Conservation (phyloP, 2,888 invertebrate genomes). For the Trissolcus brochymenae region DNA sequence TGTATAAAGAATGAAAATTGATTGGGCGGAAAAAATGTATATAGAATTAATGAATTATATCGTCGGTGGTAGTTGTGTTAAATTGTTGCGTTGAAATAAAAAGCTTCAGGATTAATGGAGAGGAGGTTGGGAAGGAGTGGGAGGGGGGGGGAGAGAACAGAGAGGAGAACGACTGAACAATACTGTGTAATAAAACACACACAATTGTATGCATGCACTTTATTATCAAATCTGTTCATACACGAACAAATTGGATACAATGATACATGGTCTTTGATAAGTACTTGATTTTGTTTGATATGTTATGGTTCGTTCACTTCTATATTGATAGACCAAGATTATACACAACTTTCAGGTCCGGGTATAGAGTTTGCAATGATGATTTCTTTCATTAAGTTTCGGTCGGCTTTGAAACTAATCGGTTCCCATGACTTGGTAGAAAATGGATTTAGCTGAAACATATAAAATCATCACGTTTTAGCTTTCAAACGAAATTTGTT, state of each 20-base stretch:
- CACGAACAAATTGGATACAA: conserved; percentile 52
- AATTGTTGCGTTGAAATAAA: too few relatives aligned
- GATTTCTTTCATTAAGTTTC: conserved; percentile 75
- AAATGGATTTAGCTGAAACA: conserved; percentile 73
- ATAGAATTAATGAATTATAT: too few relatives aligned
- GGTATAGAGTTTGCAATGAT: conserved; percentile 90
- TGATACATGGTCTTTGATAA: conserved; percentile 46
- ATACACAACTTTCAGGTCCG: conserved; percentile 93
- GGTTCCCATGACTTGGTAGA: conserved; percentile 75
- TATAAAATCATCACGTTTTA: background rate
- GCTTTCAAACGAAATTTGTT: too few relatives aligned
- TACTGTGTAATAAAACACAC: conserved; percentile 2
- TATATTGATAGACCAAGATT: conserved; percentile 68
- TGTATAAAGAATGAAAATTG: too few relatives aligned
- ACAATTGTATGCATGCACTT: conserved; percentile 42
- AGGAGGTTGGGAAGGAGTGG: background rate
- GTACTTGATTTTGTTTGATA: conserved; percentile 51
- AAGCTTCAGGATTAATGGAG: background rate
- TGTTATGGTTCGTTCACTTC: conserved; percentile 49
- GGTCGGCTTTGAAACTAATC: conserved; percentile 75
- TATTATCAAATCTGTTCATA: conserved; percentile 53
- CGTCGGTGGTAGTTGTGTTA: too few relatives aligned
- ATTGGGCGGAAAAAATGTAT: too few relatives aligned
- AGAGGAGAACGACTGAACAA: too few relatives aligned
- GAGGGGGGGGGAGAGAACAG: background rate